Percentiles rank a stretch among this genome's conserved stretches.
Conservation (phyloP, 2,113 vertebrate species). For the Gobius niger region DNA sequence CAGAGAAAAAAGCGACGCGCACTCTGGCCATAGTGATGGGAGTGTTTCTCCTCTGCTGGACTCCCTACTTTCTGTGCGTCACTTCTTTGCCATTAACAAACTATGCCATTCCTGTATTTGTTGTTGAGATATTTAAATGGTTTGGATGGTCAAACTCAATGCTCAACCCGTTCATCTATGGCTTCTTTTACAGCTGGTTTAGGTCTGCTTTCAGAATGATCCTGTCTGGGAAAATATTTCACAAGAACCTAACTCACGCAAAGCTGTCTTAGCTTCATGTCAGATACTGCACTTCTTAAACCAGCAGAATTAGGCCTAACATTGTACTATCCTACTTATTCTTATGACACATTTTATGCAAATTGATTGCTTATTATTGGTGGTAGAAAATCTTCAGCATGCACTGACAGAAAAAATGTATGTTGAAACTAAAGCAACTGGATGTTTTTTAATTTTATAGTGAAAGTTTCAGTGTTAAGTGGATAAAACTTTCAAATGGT, state of each 20-base stretch:
- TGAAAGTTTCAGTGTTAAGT: no score
- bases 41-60: slow-evolving; percentile 23
- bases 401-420: no score
- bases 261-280: slow-evolving; percentile 12
- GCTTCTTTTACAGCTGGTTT: slow-evolving; percentile 54
- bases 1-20: slow-evolving; percentile 39
- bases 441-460: no score
- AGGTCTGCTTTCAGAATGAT: slow-evolving; percentile 35
- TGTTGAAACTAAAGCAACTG: no score
- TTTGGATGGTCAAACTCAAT: slow-evolving; percentile 44
- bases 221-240: slow-evolving; percentile 30
- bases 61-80: slow-evolving; percentile 23
- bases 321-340: no score
- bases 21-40: slow-evolving; percentile 35
- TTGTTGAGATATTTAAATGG: slow-evolving; percentile 25
- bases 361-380: no score
- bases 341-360: no score
- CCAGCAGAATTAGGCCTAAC: no score
- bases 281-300: neutral
- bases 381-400: no score
- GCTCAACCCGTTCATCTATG: slow-evolving; percentile 51
- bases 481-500: no score
- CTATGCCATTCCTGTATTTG: neutral
- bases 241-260: slow-evolving; percentile 1
- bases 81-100: neutral